A percentile compares a stretch with the other conserved stretches of the same genome.
These are phyloP conservation scores for Paralinhomoeus sp. DNA, from an alignment of 2,888 invertebrate species.

Conservation along the genomic window DNA sequence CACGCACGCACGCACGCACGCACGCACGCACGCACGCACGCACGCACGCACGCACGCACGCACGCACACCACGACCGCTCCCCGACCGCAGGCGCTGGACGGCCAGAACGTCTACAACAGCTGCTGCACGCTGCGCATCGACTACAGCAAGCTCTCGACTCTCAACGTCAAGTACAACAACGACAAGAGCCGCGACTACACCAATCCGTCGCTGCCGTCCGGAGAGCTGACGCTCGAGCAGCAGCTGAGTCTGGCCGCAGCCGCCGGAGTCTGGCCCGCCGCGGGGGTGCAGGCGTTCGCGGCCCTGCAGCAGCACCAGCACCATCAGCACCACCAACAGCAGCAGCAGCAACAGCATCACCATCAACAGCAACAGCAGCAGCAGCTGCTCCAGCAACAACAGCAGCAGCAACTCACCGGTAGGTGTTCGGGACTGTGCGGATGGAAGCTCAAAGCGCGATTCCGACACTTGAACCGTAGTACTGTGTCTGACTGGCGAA, in stretches of 20 bases:
- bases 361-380: background rate
- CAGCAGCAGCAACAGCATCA: background rate
- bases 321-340: background rate
- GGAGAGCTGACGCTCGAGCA: constrained; percentile 42
- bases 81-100: constrained; percentile 50
- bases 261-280: background rate
- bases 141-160: constrained; percentile 92
- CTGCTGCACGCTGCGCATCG: constrained; percentile 93
- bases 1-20: too few species aligned
- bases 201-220: constrained; percentile 85
- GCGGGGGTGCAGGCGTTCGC: background rate
- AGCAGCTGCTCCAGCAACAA: background rate
- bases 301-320: constrained; percentile 1
- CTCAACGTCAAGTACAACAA: constrained; percentile 99
- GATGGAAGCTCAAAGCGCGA: background rate
- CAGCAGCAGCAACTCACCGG: too few species aligned
- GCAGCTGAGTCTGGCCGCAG: constrained; percentile 11
- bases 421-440: background rate
- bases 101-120: constrained; percentile 98
- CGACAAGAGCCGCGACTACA: constrained; percentile 97
- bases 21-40: too few species aligned
- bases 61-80: too few species aligned
- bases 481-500: too few species aligned
- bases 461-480: background rate
- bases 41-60: too few species aligned